Evolutionary conservation across 2,113 vertebrate genomes (phyloP), one percentile per base, ranked within the genome.

Genomic region (Oncorhynchus tshawytscha): DNA sequence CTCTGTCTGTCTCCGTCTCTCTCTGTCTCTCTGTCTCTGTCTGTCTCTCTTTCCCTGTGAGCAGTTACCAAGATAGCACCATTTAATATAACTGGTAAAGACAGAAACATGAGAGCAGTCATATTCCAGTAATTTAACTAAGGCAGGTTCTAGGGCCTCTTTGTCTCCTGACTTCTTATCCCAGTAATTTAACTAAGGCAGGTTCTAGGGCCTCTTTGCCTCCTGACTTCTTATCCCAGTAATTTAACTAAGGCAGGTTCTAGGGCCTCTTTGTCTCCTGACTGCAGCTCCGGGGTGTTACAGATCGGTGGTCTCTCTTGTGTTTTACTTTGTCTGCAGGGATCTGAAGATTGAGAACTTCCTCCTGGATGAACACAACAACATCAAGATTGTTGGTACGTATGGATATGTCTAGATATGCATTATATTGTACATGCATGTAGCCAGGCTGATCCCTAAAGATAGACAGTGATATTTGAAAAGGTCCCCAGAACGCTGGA

Each of bases 271-370:
- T 57, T 5, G 51, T 57, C 18, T 57, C 39, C 78, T 39, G 39
- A 88, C 85, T 80, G 9, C 88, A 89, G 81, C 84, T 88, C 87
- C 90, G 12, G 29, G 65, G 83, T 79, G 82, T 82, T 22, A 76
- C 69, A 76, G 78, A 29, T 70, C 12, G 9, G 9, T 64, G 62
- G 16, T 71, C 7, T 54, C 22, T 71, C 22, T 71, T 57, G 48
- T 57, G 24, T 45, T 74, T 76, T 13, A 71, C 81, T 60, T 60
- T 84, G 84, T 84, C 73, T 83, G 80, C 70, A 96, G 95, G 83
- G 93, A 96, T 85, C 83, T 96, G 69, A 96, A 96, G 91, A 94
- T 95, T 75, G 94, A 96, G 91, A 95, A 95, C 91, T 96, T 96
- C 88, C 92, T 97, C 75, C 90, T 97, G 62, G 93, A 96, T 79